Evolutionary conservation across 2,797 vertebrate species (phyloP).

Genomic region (Falco rusticolus): DNA sequence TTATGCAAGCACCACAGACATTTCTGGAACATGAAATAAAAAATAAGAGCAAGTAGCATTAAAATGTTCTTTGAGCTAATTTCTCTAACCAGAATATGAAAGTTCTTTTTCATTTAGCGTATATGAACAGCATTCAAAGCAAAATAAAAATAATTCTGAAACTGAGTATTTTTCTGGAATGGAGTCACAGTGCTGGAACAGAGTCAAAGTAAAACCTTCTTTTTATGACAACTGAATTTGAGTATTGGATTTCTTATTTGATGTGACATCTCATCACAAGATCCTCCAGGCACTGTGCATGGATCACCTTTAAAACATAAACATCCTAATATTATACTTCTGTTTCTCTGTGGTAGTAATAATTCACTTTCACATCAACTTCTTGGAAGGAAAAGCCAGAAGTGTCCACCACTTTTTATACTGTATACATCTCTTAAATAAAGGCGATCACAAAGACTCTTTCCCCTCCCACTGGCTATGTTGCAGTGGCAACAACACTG

Average conservation of each 20-base stretch:
- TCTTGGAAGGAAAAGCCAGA: constrained; percentile 2
- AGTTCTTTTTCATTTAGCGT: constrained; percentile 31
- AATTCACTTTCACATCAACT: not conserved
- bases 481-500: not conserved
- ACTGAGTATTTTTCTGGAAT: not conserved
- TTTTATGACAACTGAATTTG: constrained; percentile 29
- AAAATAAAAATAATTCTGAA: constrained; percentile 34
- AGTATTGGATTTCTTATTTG: constrained; percentile 36
- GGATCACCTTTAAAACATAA: constrained; percentile 37
- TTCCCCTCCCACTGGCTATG: not conserved
- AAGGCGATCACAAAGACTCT: not conserved
- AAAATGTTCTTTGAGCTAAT: constrained; percentile 47
- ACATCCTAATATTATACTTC: not conserved
- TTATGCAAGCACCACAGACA: constrained; percentile 65
- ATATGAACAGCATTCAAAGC: constrained; percentile 19
- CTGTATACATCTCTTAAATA: not conserved
- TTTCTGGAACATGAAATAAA: constrained; percentile 61
- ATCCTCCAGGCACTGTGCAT: not conserved
- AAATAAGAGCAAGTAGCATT: constrained; percentile 64
- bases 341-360: not conserved
- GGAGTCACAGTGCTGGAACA: constrained; percentile 2
- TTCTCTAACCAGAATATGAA: constrained; percentile 30
- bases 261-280: constrained; percentile 39
- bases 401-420: not conserved
- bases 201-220: constrained; percentile 28